Evolutionary conservation across 1,140 invertebrate genomes (phyloP).

Genomic region (Brachionus angularis): DNA sequence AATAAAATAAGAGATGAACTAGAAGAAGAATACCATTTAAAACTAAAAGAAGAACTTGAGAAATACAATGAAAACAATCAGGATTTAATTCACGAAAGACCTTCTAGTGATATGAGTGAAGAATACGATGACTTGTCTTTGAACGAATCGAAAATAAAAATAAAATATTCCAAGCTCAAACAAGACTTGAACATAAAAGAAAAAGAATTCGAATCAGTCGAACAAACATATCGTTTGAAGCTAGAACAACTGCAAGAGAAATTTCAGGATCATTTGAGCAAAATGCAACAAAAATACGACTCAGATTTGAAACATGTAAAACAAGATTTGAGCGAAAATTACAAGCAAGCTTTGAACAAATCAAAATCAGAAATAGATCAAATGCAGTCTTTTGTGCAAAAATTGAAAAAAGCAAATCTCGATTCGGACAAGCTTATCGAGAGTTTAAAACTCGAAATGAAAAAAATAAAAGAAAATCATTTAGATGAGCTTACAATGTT

Average conservation of each 20-base stretch:
- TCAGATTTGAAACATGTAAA: not conserved
- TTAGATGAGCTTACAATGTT: conserved; percentile 37
- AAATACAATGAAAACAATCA: not conserved
- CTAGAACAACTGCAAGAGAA: conserved; percentile 27
- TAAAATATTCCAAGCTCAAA: no score
- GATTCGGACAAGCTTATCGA: conserved; percentile 41
- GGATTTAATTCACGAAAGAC: not conserved
- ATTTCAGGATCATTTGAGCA: conserved; percentile 9
- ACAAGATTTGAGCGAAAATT: conserved; percentile 34
- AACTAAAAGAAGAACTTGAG: not conserved
- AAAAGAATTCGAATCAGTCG: conserved; percentile 2
- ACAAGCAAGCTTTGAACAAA: conserved; percentile 4
- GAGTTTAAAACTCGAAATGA: conserved; percentile 33
- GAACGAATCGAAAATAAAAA: no score
- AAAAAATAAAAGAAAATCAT: conserved; percentile 33
- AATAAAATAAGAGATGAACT: conserved; percentile 31
- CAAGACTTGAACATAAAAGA: no score
- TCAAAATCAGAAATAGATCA: conserved; percentile 12
- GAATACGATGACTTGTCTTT: no score
- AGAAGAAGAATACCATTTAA: conserved; percentile 36
- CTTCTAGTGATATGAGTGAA: not conserved
- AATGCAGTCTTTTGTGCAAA: not conserved
- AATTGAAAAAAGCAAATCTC: conserved; percentile 13
- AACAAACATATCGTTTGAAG: not conserved
- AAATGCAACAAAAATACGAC: conserved; percentile 36